phyloP scores from a whole-genome alignment of 2,113 vertebrate species.

The Spermophilus dauricus region DNA sequence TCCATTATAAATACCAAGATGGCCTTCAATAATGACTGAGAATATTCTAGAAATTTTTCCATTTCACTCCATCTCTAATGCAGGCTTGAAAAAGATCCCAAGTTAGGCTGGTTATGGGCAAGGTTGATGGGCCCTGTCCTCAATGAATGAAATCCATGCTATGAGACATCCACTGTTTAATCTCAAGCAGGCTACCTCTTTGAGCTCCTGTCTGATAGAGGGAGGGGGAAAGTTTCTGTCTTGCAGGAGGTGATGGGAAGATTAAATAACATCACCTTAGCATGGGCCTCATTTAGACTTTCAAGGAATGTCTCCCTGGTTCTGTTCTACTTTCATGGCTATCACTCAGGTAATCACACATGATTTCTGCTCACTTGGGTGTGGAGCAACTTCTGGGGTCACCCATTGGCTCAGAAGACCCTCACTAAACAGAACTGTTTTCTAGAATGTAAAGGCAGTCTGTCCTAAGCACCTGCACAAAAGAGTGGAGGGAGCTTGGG shows the following conservation, averaged over 20 bases:
- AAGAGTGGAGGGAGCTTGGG: neutral
- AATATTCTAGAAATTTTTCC: neutral
- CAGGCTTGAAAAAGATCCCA: neutral
- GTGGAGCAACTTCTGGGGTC: neutral
- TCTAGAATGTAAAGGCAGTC: neutral
- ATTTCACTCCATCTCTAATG: neutral
- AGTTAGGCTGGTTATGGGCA: neutral
- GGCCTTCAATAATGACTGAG: neutral
- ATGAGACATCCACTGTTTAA: neutral
- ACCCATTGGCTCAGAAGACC: neutral
- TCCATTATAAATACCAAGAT: neutral
- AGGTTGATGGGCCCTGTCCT: neutral
- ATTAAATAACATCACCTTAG: slow-evolving; percentile 10
- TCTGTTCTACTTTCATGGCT: neutral
- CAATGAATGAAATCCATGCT: neutral
- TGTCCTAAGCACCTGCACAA: neutral
- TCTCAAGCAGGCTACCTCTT: slow-evolving; percentile 7
- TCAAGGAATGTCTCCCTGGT: neutral
- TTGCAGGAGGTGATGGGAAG: neutral
- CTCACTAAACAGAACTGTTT: neutral
- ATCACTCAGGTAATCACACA: neutral
- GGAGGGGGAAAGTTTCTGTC: neutral
- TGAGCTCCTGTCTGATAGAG: neutral
- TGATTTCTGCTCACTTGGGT: neutral
- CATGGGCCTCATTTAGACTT: neutral